Evolutionary conservation across 2,797 vertebrate species (phyloP).

Genomic region (Echeneis naucrates): DNA sequence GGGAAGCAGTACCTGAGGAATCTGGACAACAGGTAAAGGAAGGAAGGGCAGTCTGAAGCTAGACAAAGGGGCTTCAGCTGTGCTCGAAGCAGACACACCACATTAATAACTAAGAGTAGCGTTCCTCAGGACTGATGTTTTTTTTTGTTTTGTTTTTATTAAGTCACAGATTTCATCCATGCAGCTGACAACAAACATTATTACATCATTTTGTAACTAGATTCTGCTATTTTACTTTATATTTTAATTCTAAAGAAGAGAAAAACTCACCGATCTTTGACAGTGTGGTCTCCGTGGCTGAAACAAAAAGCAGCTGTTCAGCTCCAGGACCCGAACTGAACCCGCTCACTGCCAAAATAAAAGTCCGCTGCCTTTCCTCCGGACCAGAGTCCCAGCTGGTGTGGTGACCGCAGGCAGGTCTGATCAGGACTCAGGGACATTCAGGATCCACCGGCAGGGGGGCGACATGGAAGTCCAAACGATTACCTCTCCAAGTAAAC

Average conservation of each 20-base stretch:
- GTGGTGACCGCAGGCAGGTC: not conserved
- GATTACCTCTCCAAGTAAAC: not conserved
- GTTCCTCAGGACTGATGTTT: not conserved
- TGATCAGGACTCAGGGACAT: conserved; percentile 9
- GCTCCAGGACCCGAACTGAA: not conserved
- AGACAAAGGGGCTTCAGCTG: too few species aligned
- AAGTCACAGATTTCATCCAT: not conserved
- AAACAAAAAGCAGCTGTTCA: not conserved
- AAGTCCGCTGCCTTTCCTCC: too few species aligned
- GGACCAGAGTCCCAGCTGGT: too few species aligned
- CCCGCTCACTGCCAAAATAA: not conserved
- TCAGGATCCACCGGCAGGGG: conserved; percentile 17
- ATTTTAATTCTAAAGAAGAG: not conserved
- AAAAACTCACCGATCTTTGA: conserved; percentile 17
- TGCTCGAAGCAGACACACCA: too few species aligned
- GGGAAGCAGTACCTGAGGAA: too few species aligned
- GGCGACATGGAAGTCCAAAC: not conserved
- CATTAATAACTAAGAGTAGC: too few species aligned
- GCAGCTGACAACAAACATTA: not conserved
- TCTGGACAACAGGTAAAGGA: too few species aligned
- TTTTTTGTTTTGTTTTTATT: too few species aligned
- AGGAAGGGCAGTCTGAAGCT: too few species aligned
- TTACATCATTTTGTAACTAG: not conserved
- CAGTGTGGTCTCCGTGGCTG: not conserved
- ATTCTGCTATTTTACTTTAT: not conserved